Evolutionary conservation across 1,140 invertebrate genomes (phyloP), one percentile per base, ranked within the genome.

Genomic region (Solenopsis invicta): DNA sequence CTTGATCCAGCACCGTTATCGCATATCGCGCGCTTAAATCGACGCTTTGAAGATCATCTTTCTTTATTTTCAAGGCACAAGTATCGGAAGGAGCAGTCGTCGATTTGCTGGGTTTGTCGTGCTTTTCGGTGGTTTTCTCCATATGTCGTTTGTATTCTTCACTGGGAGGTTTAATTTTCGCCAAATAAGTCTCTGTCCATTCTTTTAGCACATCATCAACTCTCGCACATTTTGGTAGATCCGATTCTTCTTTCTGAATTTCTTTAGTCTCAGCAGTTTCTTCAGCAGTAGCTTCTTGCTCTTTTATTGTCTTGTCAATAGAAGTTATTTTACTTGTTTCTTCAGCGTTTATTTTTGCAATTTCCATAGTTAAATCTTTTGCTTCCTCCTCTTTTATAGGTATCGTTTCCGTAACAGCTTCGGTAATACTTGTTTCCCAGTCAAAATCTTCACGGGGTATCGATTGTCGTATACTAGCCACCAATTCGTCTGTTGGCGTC

Each of bases 51-150:
- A 97, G 91, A 93, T 97, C 96, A 94, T 97, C 97, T 94, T 97
- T 97, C 41, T 96, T 97, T 75, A 97, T 96, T 95, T 97, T 96
- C 80, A 97, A 96, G 75, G 96, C 95, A 94, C 96, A 96, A 45
- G 96, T 96, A 62, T 97, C 96, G 71, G 93, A 94, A 86, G 96
- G 93, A 41, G 94, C 88, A 41, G 96, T 90, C 86, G 93, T 94
- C 18, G 93, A 91, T 54, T 69, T 89, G 48, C 75, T 87, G 18
- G 78, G 69, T 87, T 64, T 87, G 4, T 89, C 87, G 84, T 90
- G 72, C n/a, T 91, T 89, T 41, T 86, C 75, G 45, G 74, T 74
- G 37, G 82, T 78, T 66, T 91, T 91, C 45, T 91, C 90, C 87
- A 82, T 50, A 29, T 90, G 82, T 78, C 88, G 78, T 88, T 94